Evolutionary conservation across 1,140 invertebrate genomes (phyloP), one percentile per base, ranked within the genome.

Genomic region (Bilobella aurantiaca): DNA sequence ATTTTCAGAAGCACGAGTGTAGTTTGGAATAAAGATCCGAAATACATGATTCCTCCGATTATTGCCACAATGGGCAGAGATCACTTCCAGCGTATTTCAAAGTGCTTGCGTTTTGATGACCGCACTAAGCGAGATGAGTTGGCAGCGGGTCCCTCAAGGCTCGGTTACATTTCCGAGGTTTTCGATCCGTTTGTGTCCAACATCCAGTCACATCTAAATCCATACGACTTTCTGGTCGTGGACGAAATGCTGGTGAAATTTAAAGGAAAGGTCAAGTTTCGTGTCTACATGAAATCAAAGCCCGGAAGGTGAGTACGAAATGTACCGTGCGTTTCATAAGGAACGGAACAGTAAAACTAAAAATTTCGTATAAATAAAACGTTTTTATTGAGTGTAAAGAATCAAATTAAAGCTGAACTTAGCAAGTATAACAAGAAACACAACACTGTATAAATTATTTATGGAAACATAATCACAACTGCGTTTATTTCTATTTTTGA

Each of bases 241-340:
- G 46, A 63, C 34, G 62, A 63, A 63, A 53, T 29, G 49, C 28
- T 63, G 8, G 49, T 56, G 18, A 29, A 14, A 23, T 63, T 30
- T 28, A 29, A 16, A 3, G 62, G 62, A 18, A 28, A 34, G n/a
- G 47, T 47, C n/a, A 47, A 47, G 28, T 63, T 63, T 28, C 16
- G 62, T 29, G 62, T 63, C 8, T 53, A 63, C 49, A 63, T 63
- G 62, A 53, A 29, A 21, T 30, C 8, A 25, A 63, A 63, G 28
- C 46, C 46, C 21, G 42, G 42, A 53, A 56, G 28, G 47, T 76
- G 74, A 66, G 75, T 73, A 8, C 34, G 18, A 42, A 23, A 53
- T 5, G 5, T 53, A 5, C 3, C 23, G 49, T 53, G 49, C 60
- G 76, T 14, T 16, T 53, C 5, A 23, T 53, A n/a, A n/a, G n/a